A percentile compares a stretch with the other conserved stretches of the same genome.
Evolutionary conservation across 2,888 invertebrate species (phyloP).

Genomic region (Nudaria mundana): DNA sequence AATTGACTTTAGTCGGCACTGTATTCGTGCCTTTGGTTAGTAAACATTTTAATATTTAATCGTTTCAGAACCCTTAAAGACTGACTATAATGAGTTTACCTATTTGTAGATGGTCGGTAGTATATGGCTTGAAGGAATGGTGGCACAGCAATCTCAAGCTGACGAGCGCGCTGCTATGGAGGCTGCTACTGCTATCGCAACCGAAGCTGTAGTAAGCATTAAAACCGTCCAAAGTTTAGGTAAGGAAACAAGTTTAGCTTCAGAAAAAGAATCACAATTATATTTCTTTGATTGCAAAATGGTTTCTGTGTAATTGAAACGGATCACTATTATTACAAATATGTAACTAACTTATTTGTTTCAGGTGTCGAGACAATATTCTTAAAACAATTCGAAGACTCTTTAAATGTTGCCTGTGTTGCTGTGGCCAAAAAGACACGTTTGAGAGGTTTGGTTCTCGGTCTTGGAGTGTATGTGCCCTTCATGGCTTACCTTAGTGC

Average conservation of each 20-base stretch:
- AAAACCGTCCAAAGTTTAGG: conserved; percentile 84
- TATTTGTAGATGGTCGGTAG: conserved; percentile 74
- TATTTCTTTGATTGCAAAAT: no score
- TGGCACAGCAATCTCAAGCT: conserved; percentile 81
- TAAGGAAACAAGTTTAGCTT: conserved; percentile 43
- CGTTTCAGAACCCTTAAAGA: no score
- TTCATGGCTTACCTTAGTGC: conserved; percentile 86
- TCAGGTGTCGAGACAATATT: conserved; percentile 80
- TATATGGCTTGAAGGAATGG: conserved; percentile 82
- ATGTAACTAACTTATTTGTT: neutral
- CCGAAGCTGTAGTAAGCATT: conserved; percentile 85
- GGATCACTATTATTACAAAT: no score
- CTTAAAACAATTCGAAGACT: conserved; percentile 75
- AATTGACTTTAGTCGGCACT: conserved; percentile 82
- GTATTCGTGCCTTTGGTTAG: conserved; percentile 82
- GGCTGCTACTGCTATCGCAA: conserved; percentile 82
- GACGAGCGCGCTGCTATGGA: conserved; percentile 83
- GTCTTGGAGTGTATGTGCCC: conserved; percentile 85
- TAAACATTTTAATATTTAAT: conserved; percentile 11
- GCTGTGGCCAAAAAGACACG: conserved; percentile 81
- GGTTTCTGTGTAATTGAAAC: neutral
- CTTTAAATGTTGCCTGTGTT: conserved; percentile 70
- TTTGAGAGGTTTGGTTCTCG: conserved; percentile 85
- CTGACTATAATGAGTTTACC: no score
- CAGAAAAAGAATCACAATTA: no score